Conservation (phyloP, 2,797 vertebrate species). For the Cryptoblepharus egeriae region DNA sequence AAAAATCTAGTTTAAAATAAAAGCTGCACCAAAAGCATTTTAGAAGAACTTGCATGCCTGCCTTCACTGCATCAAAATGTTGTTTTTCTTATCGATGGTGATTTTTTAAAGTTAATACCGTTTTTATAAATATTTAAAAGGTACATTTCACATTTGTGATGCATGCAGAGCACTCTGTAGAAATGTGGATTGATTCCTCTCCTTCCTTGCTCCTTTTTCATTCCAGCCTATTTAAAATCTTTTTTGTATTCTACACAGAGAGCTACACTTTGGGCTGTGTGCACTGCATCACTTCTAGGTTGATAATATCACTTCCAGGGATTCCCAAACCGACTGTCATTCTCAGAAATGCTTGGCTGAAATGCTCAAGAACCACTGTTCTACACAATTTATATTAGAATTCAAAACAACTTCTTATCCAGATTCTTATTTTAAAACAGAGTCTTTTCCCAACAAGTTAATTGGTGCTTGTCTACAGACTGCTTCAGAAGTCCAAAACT, state of each 20-base stretch:
- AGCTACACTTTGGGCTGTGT: background rate
- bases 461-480: too few species aligned
- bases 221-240: background rate
- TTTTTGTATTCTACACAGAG: background rate
- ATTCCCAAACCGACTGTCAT: too few species aligned
- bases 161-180: background rate
- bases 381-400: background rate
- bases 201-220: background rate
- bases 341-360: too few species aligned
- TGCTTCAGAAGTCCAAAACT: too few species aligned
- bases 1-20: background rate
- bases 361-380: too few species aligned
- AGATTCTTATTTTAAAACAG: background rate
- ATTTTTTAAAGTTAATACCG: background rate
- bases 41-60: background rate
- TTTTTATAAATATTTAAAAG: conserved; percentile 23
- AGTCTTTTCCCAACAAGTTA: background rate
- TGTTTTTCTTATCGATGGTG: background rate
- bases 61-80: background rate
- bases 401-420: background rate
- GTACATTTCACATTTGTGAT: background rate
- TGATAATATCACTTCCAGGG: too few species aligned
- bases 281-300: too few species aligned
- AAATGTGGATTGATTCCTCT: background rate
- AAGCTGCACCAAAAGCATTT: background rate